Evolutionary conservation across 2,113 vertebrate species (phyloP), one percentile per base, ranked within the genome.

Genomic region (Hepsetus odoe): DNA sequence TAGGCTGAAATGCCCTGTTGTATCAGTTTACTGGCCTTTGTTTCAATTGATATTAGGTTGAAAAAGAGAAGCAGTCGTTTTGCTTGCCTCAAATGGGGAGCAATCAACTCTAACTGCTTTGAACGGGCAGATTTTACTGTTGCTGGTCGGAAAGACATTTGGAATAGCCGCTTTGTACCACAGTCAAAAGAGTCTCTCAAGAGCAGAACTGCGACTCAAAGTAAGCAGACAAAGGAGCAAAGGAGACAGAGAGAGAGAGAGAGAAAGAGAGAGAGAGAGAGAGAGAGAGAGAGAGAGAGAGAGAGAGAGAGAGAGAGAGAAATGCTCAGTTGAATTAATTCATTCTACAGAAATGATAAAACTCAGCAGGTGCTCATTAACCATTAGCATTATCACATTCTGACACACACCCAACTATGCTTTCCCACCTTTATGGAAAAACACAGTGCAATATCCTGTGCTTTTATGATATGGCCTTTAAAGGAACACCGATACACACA

Each of bases 191-290:
- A 55, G 51, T 12, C 7, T 35, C 61, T 65, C 61, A 65, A 55
- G 32, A 38, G 33, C 20, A 38, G 61, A 22, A 65, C 20, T 65
- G 33, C 35, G 61, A 65, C 61, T 35, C 35, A 38, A 35, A 65
- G 61, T n/a, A n/a, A n/a, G n/a, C n/a, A 65, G 33, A 22, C 35
- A 38, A 10, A 65, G 13, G n/a, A n/a, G n/a, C n/a, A n/a, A n/a
- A n/a, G n/a, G n/a, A n/a, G 35, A 35, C 18, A 42, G 46, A 77
- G 44, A 30, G 78, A 65, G 61, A 62, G 35, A 12, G 26, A 67
- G 67, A 77, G 53, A 65, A 14, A 14, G 12, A 14, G 12, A 44
- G n/a, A n/a, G n/a, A n/a, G n/a, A n/a, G n/a, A 46, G 44, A 30
- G 58, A 30, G 26, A 61, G 30, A 32, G 0, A 61, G 58, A 61